Evolutionary conservation across 2,113 vertebrate species (phyloP), one percentile per base, ranked within the genome.

Genomic region (Prionailurus viverrinus): DNA sequence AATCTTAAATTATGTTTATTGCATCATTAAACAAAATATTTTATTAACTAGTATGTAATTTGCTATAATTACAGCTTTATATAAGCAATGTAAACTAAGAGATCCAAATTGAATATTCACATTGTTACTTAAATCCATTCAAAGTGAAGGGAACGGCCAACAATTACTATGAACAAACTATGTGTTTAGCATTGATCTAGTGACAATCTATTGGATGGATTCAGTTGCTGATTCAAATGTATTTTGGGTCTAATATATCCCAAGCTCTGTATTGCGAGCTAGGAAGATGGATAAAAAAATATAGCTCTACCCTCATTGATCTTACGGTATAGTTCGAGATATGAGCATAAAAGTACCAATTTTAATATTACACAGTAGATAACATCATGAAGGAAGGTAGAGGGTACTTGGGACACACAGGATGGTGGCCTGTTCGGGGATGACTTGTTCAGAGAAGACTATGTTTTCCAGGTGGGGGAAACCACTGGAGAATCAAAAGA

Each of bases 31-130:
- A 41, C 5, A 41, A 73, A 91, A 19, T 93, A 83, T 83, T 74
- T 96, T 74, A 63, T 89, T 84, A 90, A 91, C 45, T 91, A 76
- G 82, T 76, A 65, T 45, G 16, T 84, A 80, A 48, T 63, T 53
- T 88, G 55, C 68, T 80, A 5, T 27, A n/a, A 84, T 79, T 94
- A 74, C 0, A 71, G 25, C 27, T 88, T 79, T 73, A 74, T 39
- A 36, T 15, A 94, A 92, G 14, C 12, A 74, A 29, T 73, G 15
- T 16, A 55, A 83, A 51, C 7, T 61, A 48, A 84, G 33, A 87
- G 33, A 79, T 82, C 92, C 39, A 89, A 83, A 39, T 12, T 10
- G 10, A 81, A 74, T 92, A 66, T 83, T 82, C 21, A 55, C 48
- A 81, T 79, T 68, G 89, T 48, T 61, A 51, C 21, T 80, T 48